phyloP scores from a whole-genome alignment of 2,113 vertebrate genomes.

The pig (Sus scrofa) region DNA sequence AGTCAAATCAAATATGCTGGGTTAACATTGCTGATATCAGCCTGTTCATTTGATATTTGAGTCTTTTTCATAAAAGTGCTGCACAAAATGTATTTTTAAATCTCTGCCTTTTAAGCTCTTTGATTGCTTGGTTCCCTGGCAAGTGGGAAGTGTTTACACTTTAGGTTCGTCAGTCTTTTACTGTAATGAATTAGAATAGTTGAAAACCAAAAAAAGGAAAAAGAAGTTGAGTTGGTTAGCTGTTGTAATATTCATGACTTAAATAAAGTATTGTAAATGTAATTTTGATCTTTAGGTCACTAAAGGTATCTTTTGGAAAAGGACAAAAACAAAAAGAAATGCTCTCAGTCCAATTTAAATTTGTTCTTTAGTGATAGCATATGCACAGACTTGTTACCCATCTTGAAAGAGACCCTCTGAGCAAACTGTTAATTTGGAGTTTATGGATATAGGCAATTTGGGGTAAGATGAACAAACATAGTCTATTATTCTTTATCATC shows the following conservation, averaged over 20 bases:
- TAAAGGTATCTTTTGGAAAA: constrained; percentile 26
- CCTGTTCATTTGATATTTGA: not conserved
- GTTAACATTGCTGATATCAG: not conserved
- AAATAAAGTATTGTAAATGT: constrained; percentile 13
- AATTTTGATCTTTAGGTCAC: constrained; percentile 34
- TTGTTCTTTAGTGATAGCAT: not conserved
- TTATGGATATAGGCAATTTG: not conserved
- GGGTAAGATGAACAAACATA: not conserved
- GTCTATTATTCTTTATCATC: not conserved
- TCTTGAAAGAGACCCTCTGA: not conserved
- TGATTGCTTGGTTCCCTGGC: not conserved
- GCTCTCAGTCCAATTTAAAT: not conserved
- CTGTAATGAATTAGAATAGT: not conserved
- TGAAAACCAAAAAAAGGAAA: not conserved
- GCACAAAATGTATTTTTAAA: constrained; percentile 21
- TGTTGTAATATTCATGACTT: constrained; percentile 9
- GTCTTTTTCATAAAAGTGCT: not conserved
- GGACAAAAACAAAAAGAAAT: constrained; percentile 27
- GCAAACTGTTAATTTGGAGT: not conserved
- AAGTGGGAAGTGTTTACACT: not conserved
- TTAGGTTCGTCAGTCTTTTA: not conserved
- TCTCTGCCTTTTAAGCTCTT: not conserved
- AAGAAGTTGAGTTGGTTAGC: constrained; percentile 23
- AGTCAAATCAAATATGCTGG: not conserved
- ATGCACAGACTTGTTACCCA: not conserved